These are phyloP conservation scores for Leptonema lineaticorne DNA, from an alignment of 1,140 invertebrate species.

Conservation along the genomic window DNA sequence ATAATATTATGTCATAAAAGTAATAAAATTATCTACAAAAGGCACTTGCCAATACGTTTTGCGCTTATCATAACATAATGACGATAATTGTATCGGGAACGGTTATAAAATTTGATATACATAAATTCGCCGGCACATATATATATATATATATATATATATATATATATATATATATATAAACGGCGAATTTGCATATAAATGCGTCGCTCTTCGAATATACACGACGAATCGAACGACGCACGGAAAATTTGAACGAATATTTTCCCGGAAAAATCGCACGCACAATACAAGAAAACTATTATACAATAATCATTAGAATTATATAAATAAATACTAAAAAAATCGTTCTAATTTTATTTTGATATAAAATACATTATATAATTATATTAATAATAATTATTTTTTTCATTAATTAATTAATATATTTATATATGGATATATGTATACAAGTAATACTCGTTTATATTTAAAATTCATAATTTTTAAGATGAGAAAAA, in stretches of 20 bases:
- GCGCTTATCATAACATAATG: conserved; percentile 40
- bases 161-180: conserved; percentile 26
- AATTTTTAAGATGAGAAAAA: neutral
- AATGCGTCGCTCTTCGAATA: too few relatives aligned
- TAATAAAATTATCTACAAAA: conserved; percentile 42
- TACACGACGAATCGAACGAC: too few relatives aligned
- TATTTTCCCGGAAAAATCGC: neutral
- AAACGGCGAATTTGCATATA: too few relatives aligned
- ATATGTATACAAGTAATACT: neutral
- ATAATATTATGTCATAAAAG: conserved; percentile 42
- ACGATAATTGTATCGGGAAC: conserved; percentile 33
- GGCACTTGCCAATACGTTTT: conserved; percentile 37
- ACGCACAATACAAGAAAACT: too few relatives aligned
- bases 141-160: neutral
- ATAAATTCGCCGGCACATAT: too few relatives aligned
- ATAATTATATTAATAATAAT: too few relatives aligned
- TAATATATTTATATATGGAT: neutral
- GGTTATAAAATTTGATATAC: conserved; percentile 5
- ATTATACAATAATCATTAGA: too few relatives aligned
- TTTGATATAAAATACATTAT: too few relatives aligned
- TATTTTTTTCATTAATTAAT: neutral
- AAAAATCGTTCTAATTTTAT: too few relatives aligned
- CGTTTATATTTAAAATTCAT: neutral
- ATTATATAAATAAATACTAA: too few relatives aligned
- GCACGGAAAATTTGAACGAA: neutral